A percentile compares a stretch with the other conserved stretches of the same genome.
phyloP scores from a whole-genome alignment of 2,797 vertebrate genomes.

The Xyrichtys novacula region DNA sequence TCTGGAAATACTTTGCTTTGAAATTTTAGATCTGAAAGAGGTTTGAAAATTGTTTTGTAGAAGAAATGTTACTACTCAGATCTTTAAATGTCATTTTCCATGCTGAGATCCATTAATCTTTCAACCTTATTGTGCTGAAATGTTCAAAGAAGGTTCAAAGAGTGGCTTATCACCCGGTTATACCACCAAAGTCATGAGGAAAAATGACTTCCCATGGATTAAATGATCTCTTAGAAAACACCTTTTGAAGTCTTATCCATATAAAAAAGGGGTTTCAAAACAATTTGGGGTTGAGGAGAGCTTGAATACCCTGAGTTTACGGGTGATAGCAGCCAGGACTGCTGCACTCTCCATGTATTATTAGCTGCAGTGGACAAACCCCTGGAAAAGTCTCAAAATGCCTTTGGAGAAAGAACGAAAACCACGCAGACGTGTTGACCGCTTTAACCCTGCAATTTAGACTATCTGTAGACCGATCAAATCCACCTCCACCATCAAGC shows the following conservation, averaged over 20 bases:
- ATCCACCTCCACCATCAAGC: background rate
- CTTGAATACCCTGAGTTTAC: background rate
- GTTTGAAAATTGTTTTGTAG: background rate
- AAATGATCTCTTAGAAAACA: slow-evolving; percentile 13
- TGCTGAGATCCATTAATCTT: too few relatives aligned
- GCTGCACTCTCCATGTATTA: background rate
- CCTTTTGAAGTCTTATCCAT: slow-evolving; percentile 28
- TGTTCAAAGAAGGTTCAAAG: background rate
- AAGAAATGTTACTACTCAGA: too few relatives aligned
- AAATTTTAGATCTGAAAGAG: background rate
- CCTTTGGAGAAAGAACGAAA: background rate
- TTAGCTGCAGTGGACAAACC: too few relatives aligned
- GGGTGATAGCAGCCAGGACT: background rate
- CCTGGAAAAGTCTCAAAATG: too few relatives aligned
- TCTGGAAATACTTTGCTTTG: too few relatives aligned
- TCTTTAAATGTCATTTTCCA: too few relatives aligned
- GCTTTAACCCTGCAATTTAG: background rate
- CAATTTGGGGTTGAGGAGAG: background rate
- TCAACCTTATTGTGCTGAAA: background rate
- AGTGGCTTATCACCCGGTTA: background rate
- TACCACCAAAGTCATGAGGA: background rate
- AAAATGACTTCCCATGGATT: background rate
- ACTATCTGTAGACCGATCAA: background rate
- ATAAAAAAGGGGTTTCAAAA: background rate
- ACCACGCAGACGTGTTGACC: slow-evolving; percentile 6